Evolutionary conservation across 2,797 vertebrate species (phyloP).

Genomic region (Pseudochaenichthys georgianus): DNA sequence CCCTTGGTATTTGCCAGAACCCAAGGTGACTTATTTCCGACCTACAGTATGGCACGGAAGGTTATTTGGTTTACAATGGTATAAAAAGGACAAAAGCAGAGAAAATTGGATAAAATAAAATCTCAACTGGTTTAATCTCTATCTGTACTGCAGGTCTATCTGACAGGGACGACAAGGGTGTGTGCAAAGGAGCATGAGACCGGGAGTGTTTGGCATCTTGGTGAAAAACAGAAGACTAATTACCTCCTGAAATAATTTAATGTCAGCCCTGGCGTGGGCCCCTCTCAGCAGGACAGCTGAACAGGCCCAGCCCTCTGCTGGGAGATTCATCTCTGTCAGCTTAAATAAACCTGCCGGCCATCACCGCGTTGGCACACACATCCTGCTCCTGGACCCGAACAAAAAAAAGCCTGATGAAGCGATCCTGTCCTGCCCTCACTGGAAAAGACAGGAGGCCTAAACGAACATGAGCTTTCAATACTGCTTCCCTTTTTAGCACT

Average conservation of each 20-base stretch:
- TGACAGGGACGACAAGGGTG: constrained; percentile 31
- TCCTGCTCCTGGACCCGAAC: constrained; percentile 64
- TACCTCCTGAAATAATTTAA: constrained; percentile 85
- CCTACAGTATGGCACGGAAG: too few species aligned
- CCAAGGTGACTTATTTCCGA: too few species aligned
- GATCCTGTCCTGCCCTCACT: constrained; percentile 58
- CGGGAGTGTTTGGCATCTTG: constrained; percentile 67
- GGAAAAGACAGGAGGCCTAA: constrained; percentile 71
- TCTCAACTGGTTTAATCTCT: constrained; percentile 7
- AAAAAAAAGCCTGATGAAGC: constrained; percentile 74
- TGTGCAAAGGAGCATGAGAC: constrained; percentile 47
- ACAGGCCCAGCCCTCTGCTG: constrained; percentile 87
- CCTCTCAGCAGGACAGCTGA: constrained; percentile 87
- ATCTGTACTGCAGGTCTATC: constrained; percentile 1
- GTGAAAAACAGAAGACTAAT: constrained; percentile 84
- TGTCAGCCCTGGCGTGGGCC: constrained; percentile 85
- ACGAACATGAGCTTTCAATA: constrained; percentile 77
- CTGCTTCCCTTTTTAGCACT: constrained; percentile 63
- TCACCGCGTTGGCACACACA: constrained; percentile 87
- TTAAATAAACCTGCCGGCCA: constrained; percentile 90
- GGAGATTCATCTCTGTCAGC: constrained; percentile 93
- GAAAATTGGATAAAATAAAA: too few species aligned
- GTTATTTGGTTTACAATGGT: too few species aligned
- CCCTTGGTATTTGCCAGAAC: too few species aligned
- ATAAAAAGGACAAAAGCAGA: too few species aligned